Conservation (phyloP, 2,888 invertebrate genomes). For the Cybosia mesomella region DNA sequence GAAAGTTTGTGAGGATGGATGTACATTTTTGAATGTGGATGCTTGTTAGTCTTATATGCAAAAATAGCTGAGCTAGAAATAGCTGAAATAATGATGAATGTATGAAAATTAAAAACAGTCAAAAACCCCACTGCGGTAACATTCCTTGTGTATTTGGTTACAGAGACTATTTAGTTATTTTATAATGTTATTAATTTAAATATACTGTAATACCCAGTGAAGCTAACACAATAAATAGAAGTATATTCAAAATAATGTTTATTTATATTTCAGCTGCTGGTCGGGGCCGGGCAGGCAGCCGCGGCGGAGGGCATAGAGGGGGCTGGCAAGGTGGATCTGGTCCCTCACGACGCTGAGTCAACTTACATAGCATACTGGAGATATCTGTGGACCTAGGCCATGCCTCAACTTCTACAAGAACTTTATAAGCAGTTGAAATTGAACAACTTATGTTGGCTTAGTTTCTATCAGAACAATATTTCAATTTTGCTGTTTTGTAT, state of each 20-base stretch:
- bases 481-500: neutral
- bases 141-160: no score
- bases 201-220: no score
- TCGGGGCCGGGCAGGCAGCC: constrained; percentile 87
- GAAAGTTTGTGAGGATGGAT: no score
- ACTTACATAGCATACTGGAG: neutral
- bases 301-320: constrained; percentile 86
- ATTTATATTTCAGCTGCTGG: constrained; percentile 85
- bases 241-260: neutral
- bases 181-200: no score
- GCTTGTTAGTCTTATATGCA: no score
- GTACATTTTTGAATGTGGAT: no score
- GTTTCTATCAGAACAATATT: neutral
- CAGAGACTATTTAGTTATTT: no score
- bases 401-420: neutral
- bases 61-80: no score
- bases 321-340: constrained; percentile 90
- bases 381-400: neutral
- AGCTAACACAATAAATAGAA: no score
- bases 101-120: no score
- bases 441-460: neutral
- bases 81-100: no score
- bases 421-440: neutral
- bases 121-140: no score
- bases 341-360: constrained; percentile 74